phyloP scores from a whole-genome alignment of 2,113 vertebrate genomes.

The Vulpes lagopus region DNA sequence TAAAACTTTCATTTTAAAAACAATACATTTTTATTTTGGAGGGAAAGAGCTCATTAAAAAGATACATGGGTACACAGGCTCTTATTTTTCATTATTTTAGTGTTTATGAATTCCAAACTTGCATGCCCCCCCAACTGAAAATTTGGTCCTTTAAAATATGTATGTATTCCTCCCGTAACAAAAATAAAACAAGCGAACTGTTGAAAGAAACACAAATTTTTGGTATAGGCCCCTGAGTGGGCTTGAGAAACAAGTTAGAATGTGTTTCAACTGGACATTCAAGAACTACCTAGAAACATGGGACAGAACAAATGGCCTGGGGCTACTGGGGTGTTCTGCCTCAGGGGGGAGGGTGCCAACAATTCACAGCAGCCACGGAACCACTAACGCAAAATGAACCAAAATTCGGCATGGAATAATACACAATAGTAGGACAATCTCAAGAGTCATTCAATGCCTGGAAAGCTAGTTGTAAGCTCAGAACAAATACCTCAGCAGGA shows the following conservation, averaged over 20 bases:
- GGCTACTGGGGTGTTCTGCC: neutral
- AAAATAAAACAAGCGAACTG: slow-evolving; percentile 9
- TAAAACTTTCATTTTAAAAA: slow-evolving; percentile 37
- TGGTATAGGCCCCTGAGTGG: slow-evolving; percentile 50
- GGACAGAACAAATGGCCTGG: neutral
- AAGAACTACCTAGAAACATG: neutral
- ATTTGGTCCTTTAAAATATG: slow-evolving; percentile 66
- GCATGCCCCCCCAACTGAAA: slow-evolving; percentile 30
- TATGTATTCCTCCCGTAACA: neutral
- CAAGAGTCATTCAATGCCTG: slow-evolving; percentile 27
- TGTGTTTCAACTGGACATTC: slow-evolving; percentile 5
- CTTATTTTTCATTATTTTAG: neutral
- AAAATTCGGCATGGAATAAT: slow-evolving; percentile 33
- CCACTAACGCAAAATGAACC: slow-evolving; percentile 20
- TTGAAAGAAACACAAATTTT: slow-evolving; percentile 48
- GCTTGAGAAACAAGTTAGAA: slow-evolving; percentile 46
- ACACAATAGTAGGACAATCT: slow-evolving; percentile 43
- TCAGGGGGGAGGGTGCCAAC: neutral
- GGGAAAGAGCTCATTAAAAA: slow-evolving; percentile 28
- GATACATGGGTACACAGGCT: neutral
- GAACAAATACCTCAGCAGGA: slow-evolving; percentile 33
- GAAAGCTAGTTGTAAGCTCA: slow-evolving; percentile 43
- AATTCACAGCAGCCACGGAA: slow-evolving; percentile 39
- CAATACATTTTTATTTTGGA: slow-evolving; percentile 45
- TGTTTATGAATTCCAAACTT: slow-evolving; percentile 38